Evolutionary conservation across 2,888 invertebrate species (phyloP).

Genomic region (Orchesellides sinensis): DNA sequence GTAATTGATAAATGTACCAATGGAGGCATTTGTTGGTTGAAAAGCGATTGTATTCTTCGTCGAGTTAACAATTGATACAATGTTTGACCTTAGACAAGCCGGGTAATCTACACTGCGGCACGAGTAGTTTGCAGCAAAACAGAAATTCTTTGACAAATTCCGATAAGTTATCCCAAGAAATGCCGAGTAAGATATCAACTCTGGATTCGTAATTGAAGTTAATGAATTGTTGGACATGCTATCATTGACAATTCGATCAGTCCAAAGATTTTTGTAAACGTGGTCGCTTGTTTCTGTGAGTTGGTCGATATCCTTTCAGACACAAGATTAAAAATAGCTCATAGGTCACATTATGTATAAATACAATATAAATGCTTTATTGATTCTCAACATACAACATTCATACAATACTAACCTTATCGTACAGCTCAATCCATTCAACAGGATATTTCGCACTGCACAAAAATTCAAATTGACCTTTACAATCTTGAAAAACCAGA

Average conservation of each 20-base stretch:
- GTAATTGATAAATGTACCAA: background rate
- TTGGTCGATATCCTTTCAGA: background rate
- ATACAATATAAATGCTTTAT: background rate
- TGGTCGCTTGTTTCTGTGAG: background rate
- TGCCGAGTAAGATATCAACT: background rate
- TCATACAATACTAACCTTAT: constrained; percentile 25
- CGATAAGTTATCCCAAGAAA: background rate
- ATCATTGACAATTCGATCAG: constrained; percentile 5
- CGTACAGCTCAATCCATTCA: constrained; percentile 57
- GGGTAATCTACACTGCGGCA: constrained; percentile 43
- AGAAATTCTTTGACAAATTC: background rate
- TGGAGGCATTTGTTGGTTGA: background rate
- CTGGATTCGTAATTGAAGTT: background rate
- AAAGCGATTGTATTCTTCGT: constrained; percentile 10
- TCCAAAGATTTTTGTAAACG: constrained; percentile 14
- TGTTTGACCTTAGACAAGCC: constrained; percentile 32
- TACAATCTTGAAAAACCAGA: constrained; percentile 35
- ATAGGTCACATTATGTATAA: background rate
- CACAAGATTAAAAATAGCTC: background rate
- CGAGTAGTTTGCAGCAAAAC: constrained; percentile 53
- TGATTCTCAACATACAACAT: no score
- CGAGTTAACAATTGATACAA: constrained; percentile 19
- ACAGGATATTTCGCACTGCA: constrained; percentile 57
- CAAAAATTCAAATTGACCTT: constrained; percentile 22
- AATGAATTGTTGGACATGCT: background rate